phyloP scores from a whole-genome alignment of 1,140 invertebrate genomes.

The Drosophila rhopaloa region DNA sequence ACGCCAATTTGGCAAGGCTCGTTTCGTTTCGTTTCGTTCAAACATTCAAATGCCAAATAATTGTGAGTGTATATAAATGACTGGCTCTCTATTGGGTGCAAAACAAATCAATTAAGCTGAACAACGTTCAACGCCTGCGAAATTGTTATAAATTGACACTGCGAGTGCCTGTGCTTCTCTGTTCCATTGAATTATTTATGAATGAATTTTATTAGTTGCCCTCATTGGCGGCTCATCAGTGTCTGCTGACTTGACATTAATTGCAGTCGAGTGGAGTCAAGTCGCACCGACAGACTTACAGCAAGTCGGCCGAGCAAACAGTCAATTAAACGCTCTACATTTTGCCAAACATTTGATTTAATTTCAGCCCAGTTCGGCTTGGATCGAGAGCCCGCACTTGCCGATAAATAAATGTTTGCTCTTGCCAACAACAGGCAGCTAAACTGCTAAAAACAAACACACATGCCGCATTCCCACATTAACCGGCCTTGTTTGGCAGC shows the following conservation, averaged over 20 bases:
- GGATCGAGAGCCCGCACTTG: conserved; percentile 17
- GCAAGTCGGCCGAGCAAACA: conserved; percentile 32
- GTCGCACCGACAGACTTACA: conserved; percentile 21
- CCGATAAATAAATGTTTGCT: conserved; percentile 49
- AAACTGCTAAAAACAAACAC: conserved; percentile 34
- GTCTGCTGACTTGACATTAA: conserved; percentile 65
- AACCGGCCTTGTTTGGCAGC: conserved; percentile 61
- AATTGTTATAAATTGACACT: conserved; percentile 78
- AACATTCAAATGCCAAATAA: conserved; percentile 52
- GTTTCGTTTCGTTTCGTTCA: conserved; percentile 40
- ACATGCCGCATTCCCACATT: conserved; percentile 73
- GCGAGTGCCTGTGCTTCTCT: conserved; percentile 9
- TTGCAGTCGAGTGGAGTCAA: conserved; percentile 60
- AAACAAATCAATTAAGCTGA: conserved; percentile 78
- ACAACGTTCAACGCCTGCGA: conserved; percentile 62
- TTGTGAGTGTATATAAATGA: conserved; percentile 31
- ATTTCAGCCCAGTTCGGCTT: conserved; percentile 35
- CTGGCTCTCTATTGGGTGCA: conserved; percentile 59
- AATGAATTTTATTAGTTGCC: conserved; percentile 82
- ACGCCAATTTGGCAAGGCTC: conserved; percentile 68
- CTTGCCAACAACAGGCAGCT: background rate
- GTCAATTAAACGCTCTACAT: conserved; percentile 78
- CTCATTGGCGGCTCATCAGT: conserved; percentile 80
- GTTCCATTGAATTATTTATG: conserved; percentile 80
- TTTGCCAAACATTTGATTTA: conserved; percentile 73